Base-by-base conservation (phyloP, 2,888 invertebrate genomes). In the Lymantria dispar region DNA sequence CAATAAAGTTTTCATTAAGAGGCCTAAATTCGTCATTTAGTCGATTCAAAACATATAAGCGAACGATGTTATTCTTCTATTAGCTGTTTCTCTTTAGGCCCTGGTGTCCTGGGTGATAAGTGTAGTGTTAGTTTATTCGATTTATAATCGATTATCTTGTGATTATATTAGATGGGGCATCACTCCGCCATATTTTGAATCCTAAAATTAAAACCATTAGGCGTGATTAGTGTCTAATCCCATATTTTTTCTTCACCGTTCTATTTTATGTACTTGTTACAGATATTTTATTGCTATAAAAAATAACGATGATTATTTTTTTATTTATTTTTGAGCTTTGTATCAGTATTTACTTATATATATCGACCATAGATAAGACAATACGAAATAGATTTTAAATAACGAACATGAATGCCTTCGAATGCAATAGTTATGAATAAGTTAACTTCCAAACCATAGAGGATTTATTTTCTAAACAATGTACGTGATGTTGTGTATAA, bases 361-460 rank as follows among this genome's bases (percentile, higher is more conserved):
- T 80, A 84, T 85, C 67, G 87, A 88, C 87, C 88, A 88, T 89
- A 88, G 87, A 82, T 87, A 87, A 88, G 90, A 90, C 90, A 90
- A 90, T 90, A 90, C 89, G 80, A 88, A 83, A 89, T 87, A 89
- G 83, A 81, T 72, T 81, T 70, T 76, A 79, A 69, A 45, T 50
- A 56, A 75, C 74, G 58, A 66, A 76, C 68, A 73, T 72, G 78
- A 40, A 88, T 87, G 90, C 90, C 90, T 89, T 90, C 78, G 59
- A 83, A 82, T 72, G 87, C 89, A 88, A 89, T 89, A 89, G 88
- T 80, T 87, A 85, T 76, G 81, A 71, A 82, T 87, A 83, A 71
- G 83, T 87, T 88, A 74, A 62, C 58, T 64, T 81, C 75, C 78
- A 84, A 79, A 52, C 66, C 67, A 78, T 79, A 83, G 79, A 87